phyloP scores from a whole-genome alignment of 2,797 vertebrate genomes.

The Poeciliopsis paucimaculata region DNA sequence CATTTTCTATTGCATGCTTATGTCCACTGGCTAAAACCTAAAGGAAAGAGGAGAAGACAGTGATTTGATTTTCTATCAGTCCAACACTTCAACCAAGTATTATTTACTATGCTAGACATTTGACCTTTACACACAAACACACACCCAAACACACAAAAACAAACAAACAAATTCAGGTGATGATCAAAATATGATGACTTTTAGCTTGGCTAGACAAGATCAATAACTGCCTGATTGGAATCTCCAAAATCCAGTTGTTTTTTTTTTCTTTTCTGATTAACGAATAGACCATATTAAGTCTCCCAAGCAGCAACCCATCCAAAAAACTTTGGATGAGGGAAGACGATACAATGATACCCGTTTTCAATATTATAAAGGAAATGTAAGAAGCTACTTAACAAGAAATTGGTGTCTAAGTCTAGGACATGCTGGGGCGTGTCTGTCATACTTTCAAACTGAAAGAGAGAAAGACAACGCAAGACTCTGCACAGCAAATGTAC shows the following conservation, averaged over 20 bases:
- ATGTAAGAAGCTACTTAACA: neutral
- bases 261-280: neutral
- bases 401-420: neutral
- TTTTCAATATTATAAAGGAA: neutral
- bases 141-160: no score
- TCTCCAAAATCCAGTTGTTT: neutral
- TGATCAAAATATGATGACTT: neutral
- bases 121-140: neutral
- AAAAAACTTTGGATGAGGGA: neutral
- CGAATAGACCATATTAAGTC: neutral
- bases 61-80: slow-evolving; percentile 26
- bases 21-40: slow-evolving; percentile 1
- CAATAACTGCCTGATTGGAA: neutral
- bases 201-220: neutral
- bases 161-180: neutral
- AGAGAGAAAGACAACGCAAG: neutral
- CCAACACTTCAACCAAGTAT: neutral
- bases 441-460: neutral
- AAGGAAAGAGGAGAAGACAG: slow-evolving; percentile 6
- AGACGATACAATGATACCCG: neutral
- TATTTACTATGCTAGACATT: neutral
- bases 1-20: slow-evolving; percentile 22
- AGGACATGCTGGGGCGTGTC: neutral
- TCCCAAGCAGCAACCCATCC: no score
- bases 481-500: neutral